Evolutionary conservation across 2,888 invertebrate species (phyloP), one percentile per base, ranked within the genome.

Genomic region (Gnatocerus cornutus): DNA sequence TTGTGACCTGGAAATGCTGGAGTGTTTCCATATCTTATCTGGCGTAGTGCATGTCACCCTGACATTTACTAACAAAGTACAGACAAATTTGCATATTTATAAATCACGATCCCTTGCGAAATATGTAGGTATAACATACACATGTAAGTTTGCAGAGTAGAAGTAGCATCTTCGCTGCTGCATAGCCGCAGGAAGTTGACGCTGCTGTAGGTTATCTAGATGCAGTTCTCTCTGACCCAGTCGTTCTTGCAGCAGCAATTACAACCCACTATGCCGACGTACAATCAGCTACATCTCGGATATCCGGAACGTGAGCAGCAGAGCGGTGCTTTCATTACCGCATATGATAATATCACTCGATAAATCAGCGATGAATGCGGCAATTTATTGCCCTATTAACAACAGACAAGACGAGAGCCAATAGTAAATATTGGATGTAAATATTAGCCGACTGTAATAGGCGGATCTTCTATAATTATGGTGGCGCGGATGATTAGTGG

Each of bases 331-430:
- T 75, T 75, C 75, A 73, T 77, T 77, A 77, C 69, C 75, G 72
- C 70, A 71, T 75, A 74, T 74, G 81, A 80, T 81, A 81, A 79
- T 78, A 80, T 80, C 79, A 77, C 74, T 77, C 80, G 79, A 81
- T 82, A 82, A 82, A 82, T 82, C 82, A 82, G 75, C 79, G 78
- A 79, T 80, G 80, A 81, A 81, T 80, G 76, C 75, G 68, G 77
- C 78, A 80, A 83, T 82, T 82, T 82, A 83, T 82, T 81, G 79
- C 80, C 80, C 82, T 80, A 83, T 82, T 83, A 81, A 77, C 79
- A 73, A 74, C 75, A 76, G 79, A 78, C 79, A 81, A 82, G 81
- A 81, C 77, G 79, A 77, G 79, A 80, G 81, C 81, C 80, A 83
- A 82, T 81, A 80, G 81, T 81, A 83, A 83, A 82, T 82, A 82